phyloP scores from a whole-genome alignment of 2,113 vertebrate species.

The Pithys albifrons region DNA sequence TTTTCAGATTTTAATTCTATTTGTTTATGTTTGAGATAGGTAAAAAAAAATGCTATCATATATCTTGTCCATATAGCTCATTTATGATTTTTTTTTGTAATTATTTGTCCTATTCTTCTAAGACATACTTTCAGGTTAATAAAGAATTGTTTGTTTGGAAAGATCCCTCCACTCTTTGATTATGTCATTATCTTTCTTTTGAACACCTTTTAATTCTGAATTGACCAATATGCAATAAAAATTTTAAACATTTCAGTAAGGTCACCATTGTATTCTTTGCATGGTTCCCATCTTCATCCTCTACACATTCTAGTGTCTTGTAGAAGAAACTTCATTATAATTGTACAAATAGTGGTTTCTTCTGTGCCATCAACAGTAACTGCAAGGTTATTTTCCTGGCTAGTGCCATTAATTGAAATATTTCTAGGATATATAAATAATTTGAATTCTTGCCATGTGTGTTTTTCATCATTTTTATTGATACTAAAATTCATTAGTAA shows the following conservation, averaged over 20 bases:
- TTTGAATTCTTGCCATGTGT: background rate
- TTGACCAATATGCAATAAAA: background rate
- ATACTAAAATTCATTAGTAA: background rate
- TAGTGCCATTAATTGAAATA: background rate
- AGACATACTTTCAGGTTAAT: background rate
- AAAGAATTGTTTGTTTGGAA: background rate
- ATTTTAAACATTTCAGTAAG: background rate
- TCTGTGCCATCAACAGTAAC: background rate
- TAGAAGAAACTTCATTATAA: background rate
- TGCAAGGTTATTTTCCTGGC: background rate
- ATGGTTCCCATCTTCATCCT: background rate
- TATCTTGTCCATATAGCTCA: background rate
- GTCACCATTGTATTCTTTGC: background rate
- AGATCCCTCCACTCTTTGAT: background rate
- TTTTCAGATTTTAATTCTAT: background rate
- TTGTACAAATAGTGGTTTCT: background rate
- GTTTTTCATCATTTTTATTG: background rate
- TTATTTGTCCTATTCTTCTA: background rate
- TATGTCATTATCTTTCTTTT: rapidly evolving
- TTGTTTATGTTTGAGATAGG: background rate
- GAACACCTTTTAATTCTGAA: background rate
- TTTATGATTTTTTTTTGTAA: background rate
- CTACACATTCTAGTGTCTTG: background rate
- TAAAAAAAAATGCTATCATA: background rate
- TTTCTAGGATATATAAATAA: background rate